phyloP scores from a whole-genome alignment of 2,888 invertebrate species.

The Drosophila setosimentum region DNA sequence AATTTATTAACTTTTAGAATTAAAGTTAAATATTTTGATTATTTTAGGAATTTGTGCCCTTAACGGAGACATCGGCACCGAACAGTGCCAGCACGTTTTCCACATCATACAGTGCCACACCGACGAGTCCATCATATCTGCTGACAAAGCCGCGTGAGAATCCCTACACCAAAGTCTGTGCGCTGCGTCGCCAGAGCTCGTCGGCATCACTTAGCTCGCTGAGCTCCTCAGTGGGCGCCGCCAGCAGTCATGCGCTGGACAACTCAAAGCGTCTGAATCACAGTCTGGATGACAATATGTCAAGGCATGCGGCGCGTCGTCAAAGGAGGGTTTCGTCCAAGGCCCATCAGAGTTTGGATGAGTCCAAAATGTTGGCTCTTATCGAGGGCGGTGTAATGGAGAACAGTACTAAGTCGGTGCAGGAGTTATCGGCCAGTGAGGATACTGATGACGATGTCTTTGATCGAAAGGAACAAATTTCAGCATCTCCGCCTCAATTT shows the following conservation, averaged over 20 bases:
- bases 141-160: conserved; percentile 91
- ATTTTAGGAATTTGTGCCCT: conserved; percentile 80
- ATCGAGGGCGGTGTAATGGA: conserved; percentile 76
- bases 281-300: conserved; percentile 90
- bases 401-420: conserved; percentile 26
- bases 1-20: background rate
- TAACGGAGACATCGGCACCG: conserved; percentile 64
- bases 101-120: conserved; percentile 87
- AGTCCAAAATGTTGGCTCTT: conserved; percentile 86
- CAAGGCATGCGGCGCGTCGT: conserved; percentile 73
- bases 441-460: conserved; percentile 80
- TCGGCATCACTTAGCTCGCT: conserved; percentile 89
- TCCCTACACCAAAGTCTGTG: conserved; percentile 95
- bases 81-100: conserved; percentile 77
- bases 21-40: background rate
- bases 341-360: conserved; percentile 90
- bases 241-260: conserved; percentile 80
- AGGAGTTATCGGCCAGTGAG: conserved; percentile 53
- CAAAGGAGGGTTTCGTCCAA: conserved; percentile 86
- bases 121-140: conserved; percentile 88
- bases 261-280: conserved; percentile 89
- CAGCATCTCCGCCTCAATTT: conserved; percentile 70
- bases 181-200: conserved; percentile 93
- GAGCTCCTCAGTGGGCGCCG: conserved; percentile 77
- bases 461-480: conserved; percentile 45